Evolutionary conservation across 1,140 invertebrate genomes (phyloP).

Genomic region (Papilio aristodemus): DNA sequence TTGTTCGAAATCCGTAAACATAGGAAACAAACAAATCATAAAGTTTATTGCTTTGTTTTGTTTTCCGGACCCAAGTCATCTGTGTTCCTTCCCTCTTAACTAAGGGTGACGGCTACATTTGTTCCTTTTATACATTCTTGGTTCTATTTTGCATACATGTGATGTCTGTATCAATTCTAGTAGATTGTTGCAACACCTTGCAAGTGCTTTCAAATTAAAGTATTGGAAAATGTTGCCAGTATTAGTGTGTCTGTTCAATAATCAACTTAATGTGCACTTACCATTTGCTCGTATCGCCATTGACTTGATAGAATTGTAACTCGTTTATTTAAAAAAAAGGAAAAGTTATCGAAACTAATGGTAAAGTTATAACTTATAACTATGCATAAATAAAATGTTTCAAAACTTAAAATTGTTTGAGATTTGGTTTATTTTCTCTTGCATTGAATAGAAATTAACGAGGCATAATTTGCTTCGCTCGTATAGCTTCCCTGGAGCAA

Average conservation of each 20-base stretch:
- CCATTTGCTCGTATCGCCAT: no score
- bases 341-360: no score
- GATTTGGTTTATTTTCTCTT: background rate
- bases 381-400: no score
- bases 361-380: no score
- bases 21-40: slow-evolving; percentile 3
- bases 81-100: slow-evolving; percentile 1
- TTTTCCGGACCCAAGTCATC: background rate
- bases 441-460: slow-evolving; percentile 24
- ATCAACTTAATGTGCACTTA: no score
- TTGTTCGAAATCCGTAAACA: background rate
- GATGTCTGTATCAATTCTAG: background rate
- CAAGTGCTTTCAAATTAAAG: background rate
- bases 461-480: slow-evolving; percentile 14
- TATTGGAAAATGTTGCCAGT: background rate
- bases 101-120: background rate
- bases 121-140: background rate
- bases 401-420: background rate
- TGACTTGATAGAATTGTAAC: no score
- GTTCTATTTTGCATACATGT: slow-evolving; percentile 2
- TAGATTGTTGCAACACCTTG: background rate
- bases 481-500: slow-evolving; percentile 25
- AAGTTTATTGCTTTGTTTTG: slow-evolving; percentile 10
- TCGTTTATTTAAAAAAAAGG: no score
- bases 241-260: background rate